phyloP scores from a whole-genome alignment of 2,888 invertebrate species.

The Eupithecia exiguata region DNA sequence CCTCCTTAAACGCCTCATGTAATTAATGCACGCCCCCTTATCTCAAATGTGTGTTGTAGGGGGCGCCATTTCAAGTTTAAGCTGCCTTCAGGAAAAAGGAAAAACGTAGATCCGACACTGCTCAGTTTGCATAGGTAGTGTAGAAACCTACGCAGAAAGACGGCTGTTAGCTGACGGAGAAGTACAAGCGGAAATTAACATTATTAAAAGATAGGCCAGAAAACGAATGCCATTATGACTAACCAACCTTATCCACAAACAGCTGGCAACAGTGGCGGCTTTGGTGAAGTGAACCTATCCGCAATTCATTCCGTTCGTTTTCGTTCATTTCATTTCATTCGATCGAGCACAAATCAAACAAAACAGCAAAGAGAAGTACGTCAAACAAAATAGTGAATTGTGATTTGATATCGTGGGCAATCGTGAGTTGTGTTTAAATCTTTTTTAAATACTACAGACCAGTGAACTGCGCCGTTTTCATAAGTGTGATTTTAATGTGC shows the following conservation, averaged over 20 bases:
- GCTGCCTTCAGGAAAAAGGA: too few species aligned
- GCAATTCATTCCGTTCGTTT: conserved; percentile 16
- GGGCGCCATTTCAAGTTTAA: too few species aligned
- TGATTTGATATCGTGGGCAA: conserved; percentile 55
- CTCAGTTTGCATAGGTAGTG: too few species aligned
- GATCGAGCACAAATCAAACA: conserved; percentile 36
- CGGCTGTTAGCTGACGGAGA: too few species aligned
- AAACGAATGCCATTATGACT: too few species aligned
- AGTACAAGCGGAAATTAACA: too few species aligned
- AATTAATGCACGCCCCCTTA: too few species aligned
- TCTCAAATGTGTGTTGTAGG: too few species aligned
- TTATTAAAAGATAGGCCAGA: too few species aligned
- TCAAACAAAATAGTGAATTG: conserved; percentile 46
- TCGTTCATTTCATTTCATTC: conserved; percentile 13
- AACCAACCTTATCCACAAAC: neutral
- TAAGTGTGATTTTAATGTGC: conserved; percentile 35
- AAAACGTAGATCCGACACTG: too few species aligned
- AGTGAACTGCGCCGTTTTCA: conserved; percentile 51
- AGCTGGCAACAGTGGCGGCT: neutral
- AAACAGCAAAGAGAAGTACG: conserved; percentile 40
- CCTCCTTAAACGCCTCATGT: too few species aligned
- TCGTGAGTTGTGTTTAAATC: conserved; percentile 53
- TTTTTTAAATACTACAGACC: conserved; percentile 54
- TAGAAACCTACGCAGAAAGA: too few species aligned
- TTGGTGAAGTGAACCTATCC: neutral